These are phyloP conservation scores for Pseudolycoriella hygida DNA, from an alignment of 2,888 invertebrate genomes.

Conservation along the genomic window DNA sequence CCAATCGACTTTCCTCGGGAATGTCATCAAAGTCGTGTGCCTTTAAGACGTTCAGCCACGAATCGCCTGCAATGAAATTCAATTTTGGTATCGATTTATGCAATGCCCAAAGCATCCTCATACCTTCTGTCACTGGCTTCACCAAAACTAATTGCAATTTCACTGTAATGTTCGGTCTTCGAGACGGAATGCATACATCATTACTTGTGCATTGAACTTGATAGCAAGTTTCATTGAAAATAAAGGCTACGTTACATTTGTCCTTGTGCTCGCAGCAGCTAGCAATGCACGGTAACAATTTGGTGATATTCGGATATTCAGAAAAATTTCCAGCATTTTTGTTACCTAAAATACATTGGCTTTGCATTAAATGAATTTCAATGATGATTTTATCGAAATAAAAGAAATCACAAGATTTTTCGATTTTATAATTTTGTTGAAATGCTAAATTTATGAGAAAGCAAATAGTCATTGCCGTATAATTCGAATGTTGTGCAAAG, in stretches of 20 bases:
- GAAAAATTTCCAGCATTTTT: slow-evolving; percentile 41
- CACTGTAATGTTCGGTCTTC: slow-evolving; percentile 38
- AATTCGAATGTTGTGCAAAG: too few species aligned
- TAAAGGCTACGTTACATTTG: slow-evolving; percentile 62
- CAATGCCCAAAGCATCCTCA: too few species aligned
- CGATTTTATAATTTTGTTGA: too few species aligned
- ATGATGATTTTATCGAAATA: too few species aligned
- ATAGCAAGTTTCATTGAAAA: slow-evolving; percentile 57
- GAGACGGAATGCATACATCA: slow-evolving; percentile 51
- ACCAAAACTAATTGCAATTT: slow-evolving; percentile 62
- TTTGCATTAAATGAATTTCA: neutral
- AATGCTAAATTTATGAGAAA: too few species aligned
- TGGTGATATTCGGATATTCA: slow-evolving; percentile 37
- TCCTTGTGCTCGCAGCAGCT: slow-evolving; percentile 27
- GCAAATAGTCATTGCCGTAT: too few species aligned
- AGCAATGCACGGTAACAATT: slow-evolving; percentile 51
- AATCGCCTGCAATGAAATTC: neutral
- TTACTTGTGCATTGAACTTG: slow-evolving; percentile 55
- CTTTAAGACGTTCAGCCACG: slow-evolving; percentile 1
- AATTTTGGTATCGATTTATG: slow-evolving; percentile 8
- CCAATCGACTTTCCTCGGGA: too few species aligned
- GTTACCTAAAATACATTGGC: slow-evolving; percentile 26
- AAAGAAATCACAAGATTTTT: too few species aligned
- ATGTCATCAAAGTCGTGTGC: too few species aligned
- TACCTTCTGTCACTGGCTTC: slow-evolving; percentile 44